phyloP scores from a whole-genome alignment of 2,888 invertebrate genomes.

The Lepidocyrtinus sp. region DNA sequence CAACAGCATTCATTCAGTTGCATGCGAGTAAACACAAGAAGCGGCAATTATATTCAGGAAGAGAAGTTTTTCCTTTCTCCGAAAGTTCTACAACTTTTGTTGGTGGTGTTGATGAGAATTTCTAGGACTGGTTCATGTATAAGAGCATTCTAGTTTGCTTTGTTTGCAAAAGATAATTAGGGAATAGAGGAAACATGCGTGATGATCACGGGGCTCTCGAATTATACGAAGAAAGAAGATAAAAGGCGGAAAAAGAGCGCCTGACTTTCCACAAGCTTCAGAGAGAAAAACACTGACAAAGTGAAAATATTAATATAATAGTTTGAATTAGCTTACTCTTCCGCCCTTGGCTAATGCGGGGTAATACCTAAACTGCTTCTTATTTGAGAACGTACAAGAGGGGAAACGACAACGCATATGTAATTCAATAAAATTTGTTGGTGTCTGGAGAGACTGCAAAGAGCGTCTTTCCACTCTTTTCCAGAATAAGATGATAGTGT shows the following conservation, averaged over 20 bases:
- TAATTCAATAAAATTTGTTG: slow-evolving; percentile 44
- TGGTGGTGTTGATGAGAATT: slow-evolving; percentile 8
- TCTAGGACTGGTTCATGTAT: background rate
- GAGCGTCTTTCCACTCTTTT: background rate
- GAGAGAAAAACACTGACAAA: background rate
- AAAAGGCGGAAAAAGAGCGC: slow-evolving; percentile 1
- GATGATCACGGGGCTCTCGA: too few relatives aligned
- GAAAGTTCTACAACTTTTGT: background rate
- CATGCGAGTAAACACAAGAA: background rate
- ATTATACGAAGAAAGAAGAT: too few relatives aligned
- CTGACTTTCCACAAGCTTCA: too few relatives aligned
- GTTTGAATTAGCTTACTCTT: slow-evolving; percentile 5
- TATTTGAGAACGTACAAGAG: background rate
- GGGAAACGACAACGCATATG: slow-evolving; percentile 18
- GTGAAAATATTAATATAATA: slow-evolving; percentile 12
- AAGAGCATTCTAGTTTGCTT: background rate
- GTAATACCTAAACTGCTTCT: background rate
- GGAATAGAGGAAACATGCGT: background rate
- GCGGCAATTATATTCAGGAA: background rate
- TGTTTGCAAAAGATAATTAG: slow-evolving; percentile 1
- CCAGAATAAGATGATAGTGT: background rate
- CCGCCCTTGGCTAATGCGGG: background rate
- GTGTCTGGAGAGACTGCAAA: slow-evolving; percentile 32
- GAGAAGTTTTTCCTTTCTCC: background rate
- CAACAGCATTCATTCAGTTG: background rate